Evolutionary conservation across 2,113 vertebrate genomes (phyloP).

Genomic region (Pavo muticus): DNA sequence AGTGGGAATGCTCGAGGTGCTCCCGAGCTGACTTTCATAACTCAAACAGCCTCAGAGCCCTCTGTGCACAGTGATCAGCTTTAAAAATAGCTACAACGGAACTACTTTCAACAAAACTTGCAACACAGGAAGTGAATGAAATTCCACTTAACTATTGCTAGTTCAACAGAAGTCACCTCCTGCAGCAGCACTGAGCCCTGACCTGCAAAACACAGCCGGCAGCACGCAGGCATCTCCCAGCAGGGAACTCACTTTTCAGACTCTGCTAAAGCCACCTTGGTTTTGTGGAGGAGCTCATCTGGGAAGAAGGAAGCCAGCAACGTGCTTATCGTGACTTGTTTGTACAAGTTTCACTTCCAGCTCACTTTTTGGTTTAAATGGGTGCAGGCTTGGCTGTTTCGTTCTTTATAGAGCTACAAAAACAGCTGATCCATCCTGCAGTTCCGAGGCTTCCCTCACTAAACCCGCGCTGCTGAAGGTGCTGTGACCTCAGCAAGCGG

Average conservation of each 20-base stretch:
- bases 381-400: neutral
- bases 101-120: slow-evolving; percentile 71
- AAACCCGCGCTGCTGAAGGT: too few species aligned
- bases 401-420: neutral
- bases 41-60: slow-evolving; percentile 28
- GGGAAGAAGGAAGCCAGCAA: neutral
- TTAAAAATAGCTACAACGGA: slow-evolving; percentile 76
- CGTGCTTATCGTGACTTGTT: neutral
- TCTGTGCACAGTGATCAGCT: slow-evolving; percentile 31
- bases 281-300: neutral
- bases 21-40: slow-evolving; percentile 26
- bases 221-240: too few species aligned
- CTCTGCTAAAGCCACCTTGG: neutral
- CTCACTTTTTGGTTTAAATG: neutral
- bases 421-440: neutral
- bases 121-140: slow-evolving; percentile 78
- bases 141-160: slow-evolving; percentile 69
- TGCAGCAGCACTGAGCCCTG: neutral
- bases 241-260: neutral
- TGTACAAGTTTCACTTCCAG: neutral
- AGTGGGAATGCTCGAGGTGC: slow-evolving; percentile 36
- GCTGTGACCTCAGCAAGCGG: too few species aligned
- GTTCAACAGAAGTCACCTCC: slow-evolving; percentile 20
- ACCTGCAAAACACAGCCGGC: too few species aligned
- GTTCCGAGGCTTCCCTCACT: neutral